Conservation (phyloP, 37 sponge, comb jelly and placozoan species). For the Corticium candelabrum region DNA sequence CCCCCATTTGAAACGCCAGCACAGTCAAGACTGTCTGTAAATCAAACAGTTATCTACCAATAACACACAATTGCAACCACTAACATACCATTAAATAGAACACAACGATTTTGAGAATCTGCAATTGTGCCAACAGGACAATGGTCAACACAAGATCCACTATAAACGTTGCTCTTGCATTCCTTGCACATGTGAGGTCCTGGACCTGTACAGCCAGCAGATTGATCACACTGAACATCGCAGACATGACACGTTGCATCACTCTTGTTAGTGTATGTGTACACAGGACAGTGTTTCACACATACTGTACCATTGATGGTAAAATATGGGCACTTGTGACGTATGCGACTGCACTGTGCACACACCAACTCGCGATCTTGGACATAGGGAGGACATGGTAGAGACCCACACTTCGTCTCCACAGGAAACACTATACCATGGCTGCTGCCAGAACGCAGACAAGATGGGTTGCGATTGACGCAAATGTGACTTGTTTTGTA, state of each 20-base stretch:
- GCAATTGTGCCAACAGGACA: background rate
- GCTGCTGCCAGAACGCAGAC: background rate
- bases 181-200: background rate
- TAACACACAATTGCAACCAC: too few relatives aligned
- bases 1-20: background rate
- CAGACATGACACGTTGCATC: background rate
- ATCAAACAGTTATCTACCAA: too few relatives aligned
- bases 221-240: too few relatives aligned
- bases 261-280: background rate
- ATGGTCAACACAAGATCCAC: background rate
- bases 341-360: background rate
- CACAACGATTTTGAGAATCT: background rate
- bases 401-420: background rate
- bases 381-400: background rate
- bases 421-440: background rate
- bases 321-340: background rate
- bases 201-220: background rate
- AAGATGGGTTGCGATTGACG: background rate
- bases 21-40: background rate
- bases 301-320: background rate
- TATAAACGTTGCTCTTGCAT: background rate
- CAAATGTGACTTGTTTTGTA: background rate
- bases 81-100: background rate
- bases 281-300: background rate
- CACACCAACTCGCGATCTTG: background rate